A percentile compares a stretch with the other conserved stretches of the same genome.
Evolutionary conservation across 2,888 invertebrate species (phyloP).

Genomic region (Mycalesis mineus): DNA sequence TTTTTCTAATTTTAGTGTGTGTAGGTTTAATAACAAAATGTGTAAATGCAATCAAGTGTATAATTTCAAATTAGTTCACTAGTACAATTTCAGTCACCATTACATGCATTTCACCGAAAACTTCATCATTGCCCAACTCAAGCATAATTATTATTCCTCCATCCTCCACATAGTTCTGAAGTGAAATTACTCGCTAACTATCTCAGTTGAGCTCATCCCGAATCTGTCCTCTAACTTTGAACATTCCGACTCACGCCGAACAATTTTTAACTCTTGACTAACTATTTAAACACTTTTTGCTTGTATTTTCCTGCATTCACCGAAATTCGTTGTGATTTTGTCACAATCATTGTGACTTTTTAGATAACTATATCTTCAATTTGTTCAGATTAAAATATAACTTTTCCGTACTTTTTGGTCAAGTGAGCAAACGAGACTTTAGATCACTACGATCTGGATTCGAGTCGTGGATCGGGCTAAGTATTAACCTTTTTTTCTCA

Average conservation of each 20-base stretch:
- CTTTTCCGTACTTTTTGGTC: no score
- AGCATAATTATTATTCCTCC: constrained; percentile 36
- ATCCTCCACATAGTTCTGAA: constrained; percentile 43
- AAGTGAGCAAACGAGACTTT: no score
- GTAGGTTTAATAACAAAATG: no score
- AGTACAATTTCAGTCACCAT: constrained; percentile 2
- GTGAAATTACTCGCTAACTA: constrained; percentile 37
- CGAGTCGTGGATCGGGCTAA: no score
- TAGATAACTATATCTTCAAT: no score
- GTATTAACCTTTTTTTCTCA: no score
- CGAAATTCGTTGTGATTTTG: not conserved
- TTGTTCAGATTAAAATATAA: no score
- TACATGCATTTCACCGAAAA: constrained; percentile 20
- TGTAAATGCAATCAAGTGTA: not conserved
- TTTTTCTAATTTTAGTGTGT: no score
- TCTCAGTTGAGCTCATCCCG: constrained; percentile 39
- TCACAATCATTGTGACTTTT: no score
- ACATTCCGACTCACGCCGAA: constrained; percentile 45
- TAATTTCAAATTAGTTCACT: not conserved
- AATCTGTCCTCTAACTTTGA: constrained; percentile 54
- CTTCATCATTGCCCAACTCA: constrained; percentile 30
- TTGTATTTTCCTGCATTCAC: constrained; percentile 28
- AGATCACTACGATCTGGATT: no score
- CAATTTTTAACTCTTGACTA: constrained; percentile 51
- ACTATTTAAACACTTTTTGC: constrained; percentile 41